These are phyloP conservation scores for Hypsopygia costalis DNA, from an alignment of 2,888 invertebrate genomes.

Conservation along the genomic window DNA sequence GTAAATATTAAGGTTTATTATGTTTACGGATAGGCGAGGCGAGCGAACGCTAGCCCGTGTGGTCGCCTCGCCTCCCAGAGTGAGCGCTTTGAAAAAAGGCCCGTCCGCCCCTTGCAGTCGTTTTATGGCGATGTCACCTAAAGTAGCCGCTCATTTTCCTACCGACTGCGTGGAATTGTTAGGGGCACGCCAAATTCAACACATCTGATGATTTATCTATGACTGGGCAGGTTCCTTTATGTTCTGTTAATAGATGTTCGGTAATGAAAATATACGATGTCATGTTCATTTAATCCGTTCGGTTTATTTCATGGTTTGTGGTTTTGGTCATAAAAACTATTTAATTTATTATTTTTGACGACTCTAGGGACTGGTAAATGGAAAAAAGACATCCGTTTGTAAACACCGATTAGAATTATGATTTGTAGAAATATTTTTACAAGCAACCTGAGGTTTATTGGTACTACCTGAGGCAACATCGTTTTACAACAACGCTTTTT, in stretches of 20 bases:
- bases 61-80: constrained; percentile 75
- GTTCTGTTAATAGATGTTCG: constrained; percentile 28
- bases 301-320: constrained; percentile 63
- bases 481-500: too few species aligned
- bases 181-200: constrained; percentile 68
- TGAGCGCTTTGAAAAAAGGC: constrained; percentile 46
- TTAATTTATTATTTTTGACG: constrained; percentile 21
- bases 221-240: constrained; percentile 52
- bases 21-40: constrained; percentile 69
- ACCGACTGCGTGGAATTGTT: constrained; percentile 40
- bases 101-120: constrained; percentile 52
- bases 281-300: constrained; percentile 62
- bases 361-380: not conserved
- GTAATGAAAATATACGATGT: constrained; percentile 58
- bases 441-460: too few species aligned
- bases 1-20: constrained; percentile 77
- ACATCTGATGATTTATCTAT: constrained; percentile 70
- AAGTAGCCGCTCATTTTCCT: constrained; percentile 43
- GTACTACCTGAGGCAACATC: too few species aligned
- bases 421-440: too few species aligned
- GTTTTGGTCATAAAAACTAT: constrained; percentile 15
- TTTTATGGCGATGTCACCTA: constrained; percentile 66
- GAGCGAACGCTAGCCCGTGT: constrained; percentile 47
- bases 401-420: not conserved
- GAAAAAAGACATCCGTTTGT: not conserved